phyloP scores from a whole-genome alignment of 2,113 vertebrate species.

The Malurus elegans region DNA sequence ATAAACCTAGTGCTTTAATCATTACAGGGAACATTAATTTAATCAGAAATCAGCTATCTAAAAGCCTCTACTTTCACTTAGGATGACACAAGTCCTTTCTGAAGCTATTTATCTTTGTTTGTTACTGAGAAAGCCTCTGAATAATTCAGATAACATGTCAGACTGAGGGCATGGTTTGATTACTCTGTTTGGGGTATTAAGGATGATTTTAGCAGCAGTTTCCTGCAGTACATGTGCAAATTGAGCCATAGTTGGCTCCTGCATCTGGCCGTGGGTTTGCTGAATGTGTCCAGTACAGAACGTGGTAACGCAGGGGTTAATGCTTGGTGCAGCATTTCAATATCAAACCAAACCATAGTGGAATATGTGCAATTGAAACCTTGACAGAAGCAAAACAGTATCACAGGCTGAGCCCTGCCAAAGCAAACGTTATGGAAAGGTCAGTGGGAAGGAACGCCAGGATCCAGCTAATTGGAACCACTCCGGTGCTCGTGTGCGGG shows the following conservation, averaged over 20 bases:
- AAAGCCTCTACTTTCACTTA: not conserved
- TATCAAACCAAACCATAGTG: not conserved
- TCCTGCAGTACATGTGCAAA: not conserved
- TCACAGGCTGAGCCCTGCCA: not conserved
- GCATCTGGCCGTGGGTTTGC: not conserved
- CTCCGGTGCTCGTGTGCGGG: not conserved
- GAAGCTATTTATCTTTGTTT: not conserved
- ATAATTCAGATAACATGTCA: not conserved
- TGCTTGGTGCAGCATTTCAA: not conserved
- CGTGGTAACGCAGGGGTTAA: not conserved
- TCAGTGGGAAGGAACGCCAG: slow-evolving; percentile 3
- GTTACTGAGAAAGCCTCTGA: not conserved
- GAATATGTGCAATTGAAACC: not conserved
- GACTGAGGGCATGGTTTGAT: not conserved
- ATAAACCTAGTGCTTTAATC: not conserved
- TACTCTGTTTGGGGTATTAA: not conserved
- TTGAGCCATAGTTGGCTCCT: not conserved
- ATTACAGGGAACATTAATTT: not conserved
- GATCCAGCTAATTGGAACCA: slow-evolving; percentile 10
- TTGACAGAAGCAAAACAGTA: slow-evolving; percentile 27
- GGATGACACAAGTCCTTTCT: not conserved
- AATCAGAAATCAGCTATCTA: not conserved
- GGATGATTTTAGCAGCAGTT: not conserved
- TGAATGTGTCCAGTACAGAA: not conserved
- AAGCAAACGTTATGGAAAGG: slow-evolving; percentile 44